Conservation (phyloP, 2,888 invertebrate genomes). For the Maniola hyperantus region DNA sequence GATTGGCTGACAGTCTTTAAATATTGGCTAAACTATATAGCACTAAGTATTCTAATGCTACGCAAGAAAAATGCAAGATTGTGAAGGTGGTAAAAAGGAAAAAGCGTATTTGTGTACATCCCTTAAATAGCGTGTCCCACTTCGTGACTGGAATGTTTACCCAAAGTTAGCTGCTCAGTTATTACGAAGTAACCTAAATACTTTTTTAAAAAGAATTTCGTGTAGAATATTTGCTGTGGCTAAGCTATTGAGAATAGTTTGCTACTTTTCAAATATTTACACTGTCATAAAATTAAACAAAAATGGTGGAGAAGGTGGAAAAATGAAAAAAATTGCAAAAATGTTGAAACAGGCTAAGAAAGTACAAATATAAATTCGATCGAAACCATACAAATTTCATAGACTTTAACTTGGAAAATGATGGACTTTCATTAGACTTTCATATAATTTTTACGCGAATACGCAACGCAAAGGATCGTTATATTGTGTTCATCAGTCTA, state of each 20-base stretch:
- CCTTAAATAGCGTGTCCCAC: slow-evolving; percentile 23
- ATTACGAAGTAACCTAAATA: slow-evolving; percentile 21
- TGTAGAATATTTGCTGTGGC: slow-evolving; percentile 14
- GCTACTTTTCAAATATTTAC: not conserved
- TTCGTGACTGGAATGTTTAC: slow-evolving; percentile 25
- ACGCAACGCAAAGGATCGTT: too few species aligned
- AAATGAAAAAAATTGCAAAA: too few species aligned
- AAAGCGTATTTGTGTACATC: slow-evolving; percentile 17
- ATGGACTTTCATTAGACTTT: too few species aligned
- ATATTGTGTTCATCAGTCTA: too few species aligned
- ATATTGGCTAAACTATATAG: too few species aligned
- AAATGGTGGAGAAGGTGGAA: not conserved
- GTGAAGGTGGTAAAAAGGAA: slow-evolving; percentile 4
- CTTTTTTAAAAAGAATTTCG: slow-evolving; percentile 18
- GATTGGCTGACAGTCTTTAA: not conserved
- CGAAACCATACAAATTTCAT: too few species aligned
- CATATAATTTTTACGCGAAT: too few species aligned
- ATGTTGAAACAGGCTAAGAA: too few species aligned
- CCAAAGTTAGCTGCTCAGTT: slow-evolving; percentile 17
- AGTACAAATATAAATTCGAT: too few species aligned
- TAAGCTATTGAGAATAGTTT: slow-evolving; percentile 3
- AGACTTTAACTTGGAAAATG: too few species aligned
- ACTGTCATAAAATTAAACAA: not conserved
- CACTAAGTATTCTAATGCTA: not conserved
- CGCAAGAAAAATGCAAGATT: slow-evolving; percentile 2